Base-by-base conservation (phyloP, 2,888 invertebrate genomes). In the Andrena praecox region DNA sequence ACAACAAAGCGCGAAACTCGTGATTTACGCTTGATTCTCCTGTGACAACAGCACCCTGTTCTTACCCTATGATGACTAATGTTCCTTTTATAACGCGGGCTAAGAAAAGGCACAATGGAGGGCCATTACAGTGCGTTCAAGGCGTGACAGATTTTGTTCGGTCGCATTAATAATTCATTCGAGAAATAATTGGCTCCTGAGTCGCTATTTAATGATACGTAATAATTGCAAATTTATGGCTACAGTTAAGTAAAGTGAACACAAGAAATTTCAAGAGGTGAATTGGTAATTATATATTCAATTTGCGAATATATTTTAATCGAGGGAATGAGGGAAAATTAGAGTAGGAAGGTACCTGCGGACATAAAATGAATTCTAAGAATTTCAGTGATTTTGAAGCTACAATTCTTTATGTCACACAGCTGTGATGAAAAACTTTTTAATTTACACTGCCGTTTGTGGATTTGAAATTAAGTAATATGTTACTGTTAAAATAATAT, bases 81-180 rank as follows among this genome's bases (percentile, higher is more conserved):
- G 68, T 33, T 33, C 62, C 63, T 74, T 68, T 62, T 68, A 62
- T 63, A 7, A 29, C 31, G 20, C 54, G 8, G 42, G 10, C 6
- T 64, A 52, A 69, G 20, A 68, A 64, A 50, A 56, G 31, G 59
- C 24, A 79, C 64, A 79, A 79, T 79, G 27, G 64, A 20, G 52
- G 70, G 76, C 52, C 56, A 75, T 68, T 33, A 24, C 54, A 56
- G n/a, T 29, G 42, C 67, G 48, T 20, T 50, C n/a, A 35, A 54
- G 24, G 50, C 20, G 42, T 35, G 72, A 59, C 66, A 52, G 24
- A 16, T 27, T 59, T 35, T 50, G 35, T 48, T 60, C n/a, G 52
- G 33, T 29, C 59, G 12, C 60, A 63, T 73, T 60, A 62, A 73
- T 77, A 77, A 63, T 77, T 77, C 64, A 62, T 60, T n/a, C 2